Evolutionary conservation across 2,797 vertebrate genomes (phyloP).

Genomic region (Pachyuromys duprasi): DNA sequence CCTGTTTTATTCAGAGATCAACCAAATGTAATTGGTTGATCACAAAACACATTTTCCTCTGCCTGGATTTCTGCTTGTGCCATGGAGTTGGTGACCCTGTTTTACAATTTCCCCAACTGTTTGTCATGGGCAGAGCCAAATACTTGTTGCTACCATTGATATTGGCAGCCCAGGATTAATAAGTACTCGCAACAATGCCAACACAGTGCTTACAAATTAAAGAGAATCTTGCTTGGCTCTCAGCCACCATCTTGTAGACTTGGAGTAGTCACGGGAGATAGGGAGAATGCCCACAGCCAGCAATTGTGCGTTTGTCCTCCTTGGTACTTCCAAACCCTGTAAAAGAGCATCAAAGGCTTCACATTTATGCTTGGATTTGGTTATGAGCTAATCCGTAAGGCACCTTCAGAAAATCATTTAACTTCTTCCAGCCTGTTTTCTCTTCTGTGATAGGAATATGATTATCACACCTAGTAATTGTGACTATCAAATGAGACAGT

Average conservation of each 20-base stretch:
- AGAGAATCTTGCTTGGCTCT: neutral
- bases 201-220: neutral
- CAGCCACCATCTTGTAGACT: neutral
- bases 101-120: neutral
- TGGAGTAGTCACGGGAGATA: neutral
- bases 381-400: neutral
- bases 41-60: neutral
- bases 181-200: neutral
- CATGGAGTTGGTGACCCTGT: neutral
- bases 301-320: neutral
- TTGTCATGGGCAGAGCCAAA: neutral
- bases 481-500: neutral
- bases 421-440: conserved; percentile 9
- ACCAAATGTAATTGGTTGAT: neutral
- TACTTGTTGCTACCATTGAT: neutral
- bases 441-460: neutral
- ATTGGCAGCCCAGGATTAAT: neutral
- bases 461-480: neutral
- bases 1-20: conserved; percentile 30
- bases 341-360: neutral
- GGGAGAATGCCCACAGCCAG: neutral
- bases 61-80: neutral
- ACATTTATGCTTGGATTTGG: neutral
- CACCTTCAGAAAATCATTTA: neutral
- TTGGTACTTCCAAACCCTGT: neutral